Evolutionary conservation across 2,797 vertebrate genomes (phyloP).

Genomic region (Podargus strigoides): DNA sequence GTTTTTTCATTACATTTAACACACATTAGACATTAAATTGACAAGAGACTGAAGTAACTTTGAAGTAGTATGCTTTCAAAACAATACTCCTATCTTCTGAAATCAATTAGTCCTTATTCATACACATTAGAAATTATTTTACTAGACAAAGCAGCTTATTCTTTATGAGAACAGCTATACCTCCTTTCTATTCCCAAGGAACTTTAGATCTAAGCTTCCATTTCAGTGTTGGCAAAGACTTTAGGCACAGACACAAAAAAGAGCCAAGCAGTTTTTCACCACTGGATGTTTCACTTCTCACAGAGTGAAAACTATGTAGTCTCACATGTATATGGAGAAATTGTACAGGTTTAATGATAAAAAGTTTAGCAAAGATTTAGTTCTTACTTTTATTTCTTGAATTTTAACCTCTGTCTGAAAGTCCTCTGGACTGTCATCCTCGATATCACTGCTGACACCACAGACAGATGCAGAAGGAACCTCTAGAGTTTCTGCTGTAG

Average conservation of each 20-base stretch:
- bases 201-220: background rate
- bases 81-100: background rate
- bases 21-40: background rate
- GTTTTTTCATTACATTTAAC: background rate
- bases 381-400: constrained; percentile 72
- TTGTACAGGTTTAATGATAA: background rate
- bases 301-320: background rate
- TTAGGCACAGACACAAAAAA: background rate
- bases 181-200: background rate
- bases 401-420: constrained; percentile 84
- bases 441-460: constrained; percentile 79
- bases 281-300: background rate
- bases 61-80: background rate
- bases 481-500: constrained; percentile 80
- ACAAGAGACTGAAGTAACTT: background rate
- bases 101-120: background rate
- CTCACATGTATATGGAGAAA: accelerated
- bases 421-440: constrained; percentile 80
- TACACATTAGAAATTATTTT: background rate
- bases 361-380: background rate
- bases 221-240: background rate
- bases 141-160: background rate
- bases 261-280: background rate
- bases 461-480: constrained; percentile 86
- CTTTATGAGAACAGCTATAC: background rate